Evolutionary conservation across 2,113 vertebrate genomes (phyloP).

Genomic region (Acanthochromis polyacanthus): DNA sequence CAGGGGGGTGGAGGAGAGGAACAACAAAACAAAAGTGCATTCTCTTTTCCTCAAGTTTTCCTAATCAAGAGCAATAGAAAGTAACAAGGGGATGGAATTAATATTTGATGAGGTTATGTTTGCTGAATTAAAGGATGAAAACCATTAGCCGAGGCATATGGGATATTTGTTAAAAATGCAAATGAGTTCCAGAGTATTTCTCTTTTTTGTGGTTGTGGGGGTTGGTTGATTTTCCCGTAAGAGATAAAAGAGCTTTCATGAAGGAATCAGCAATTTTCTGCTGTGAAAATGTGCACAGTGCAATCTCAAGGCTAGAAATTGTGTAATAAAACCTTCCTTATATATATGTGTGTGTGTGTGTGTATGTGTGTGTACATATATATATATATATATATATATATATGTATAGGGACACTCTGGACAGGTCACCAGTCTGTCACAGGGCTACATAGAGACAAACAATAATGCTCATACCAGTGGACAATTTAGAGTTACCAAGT

Average conservation of each 20-base stretch:
- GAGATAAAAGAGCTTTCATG: constrained; percentile 59
- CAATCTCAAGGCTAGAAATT: constrained; percentile 57
- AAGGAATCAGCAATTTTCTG: constrained; percentile 44
- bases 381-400: too few relatives aligned
- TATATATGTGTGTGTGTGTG: too few relatives aligned
- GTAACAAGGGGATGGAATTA: constrained; percentile 63
- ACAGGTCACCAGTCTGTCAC: too few relatives aligned
- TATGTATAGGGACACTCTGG: too few relatives aligned
- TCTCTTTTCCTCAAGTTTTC: constrained; percentile 44
- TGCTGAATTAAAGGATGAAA: constrained; percentile 73
- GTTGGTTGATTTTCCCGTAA: constrained; percentile 56
- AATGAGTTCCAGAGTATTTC: constrained; percentile 65
- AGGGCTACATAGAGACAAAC: too few relatives aligned
- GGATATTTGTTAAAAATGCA: constrained; percentile 75
- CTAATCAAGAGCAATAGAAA: constrained; percentile 58
- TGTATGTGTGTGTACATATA: too few relatives aligned
- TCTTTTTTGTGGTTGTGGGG: constrained; percentile 15
- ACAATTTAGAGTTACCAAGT: too few relatives aligned
- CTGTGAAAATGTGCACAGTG: constrained; percentile 59
- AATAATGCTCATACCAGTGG: too few relatives aligned
- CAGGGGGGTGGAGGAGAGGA: background rate
- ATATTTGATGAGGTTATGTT: constrained; percentile 80
- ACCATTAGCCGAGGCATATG: constrained; percentile 58
- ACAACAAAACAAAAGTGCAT: constrained; percentile 35
- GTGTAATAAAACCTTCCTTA: constrained; percentile 17